These are phyloP conservation scores for Hylomyscus alleni DNA, from an alignment of 2,797 vertebrate genomes.

Conservation along the genomic window DNA sequence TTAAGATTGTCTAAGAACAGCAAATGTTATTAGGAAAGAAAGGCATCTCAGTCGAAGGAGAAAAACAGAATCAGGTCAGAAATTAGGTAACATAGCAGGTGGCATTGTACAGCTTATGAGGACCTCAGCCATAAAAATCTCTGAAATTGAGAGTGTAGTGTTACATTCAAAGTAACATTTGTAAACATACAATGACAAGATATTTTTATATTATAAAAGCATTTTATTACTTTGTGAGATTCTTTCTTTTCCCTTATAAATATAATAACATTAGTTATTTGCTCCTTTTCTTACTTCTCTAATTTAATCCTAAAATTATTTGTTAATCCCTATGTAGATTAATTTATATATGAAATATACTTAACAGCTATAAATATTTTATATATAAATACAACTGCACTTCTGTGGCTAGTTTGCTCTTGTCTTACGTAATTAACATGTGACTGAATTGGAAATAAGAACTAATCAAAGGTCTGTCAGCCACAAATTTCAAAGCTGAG, in stretches of 20 bases:
- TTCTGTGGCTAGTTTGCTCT: conserved; percentile 21
- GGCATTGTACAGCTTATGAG: not conserved
- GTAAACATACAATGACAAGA: not conserved
- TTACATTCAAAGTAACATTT: not conserved
- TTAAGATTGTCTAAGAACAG: not conserved
- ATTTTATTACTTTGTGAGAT: conserved; percentile 47
- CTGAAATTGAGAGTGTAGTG: not conserved
- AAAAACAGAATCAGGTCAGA: conserved; percentile 1
- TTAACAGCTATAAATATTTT: conserved; percentile 74
- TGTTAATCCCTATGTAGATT: conserved; percentile 69
- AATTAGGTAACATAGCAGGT: not conserved
- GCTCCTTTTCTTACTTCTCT: conserved; percentile 67
- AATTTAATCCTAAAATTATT: conserved; percentile 75
- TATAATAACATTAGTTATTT: conserved; percentile 62
- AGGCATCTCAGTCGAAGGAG: not conserved
- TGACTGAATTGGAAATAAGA: not conserved
- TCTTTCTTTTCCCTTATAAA: conserved; percentile 15
- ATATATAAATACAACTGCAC: conserved; percentile 61
- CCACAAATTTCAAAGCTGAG: not conserved
- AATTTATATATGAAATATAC: conserved; percentile 74
- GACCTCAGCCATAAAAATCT: not conserved
- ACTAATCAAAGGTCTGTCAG: not conserved
- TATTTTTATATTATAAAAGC: not conserved
- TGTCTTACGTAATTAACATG: not conserved
- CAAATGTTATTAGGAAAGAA: conserved; percentile 32